A percentile compares a stretch with the other conserved stretches of the same genome.
These are phyloP conservation scores for Platysteira castanea DNA, from an alignment of 2,113 vertebrate species.

Conservation along the genomic window DNA sequence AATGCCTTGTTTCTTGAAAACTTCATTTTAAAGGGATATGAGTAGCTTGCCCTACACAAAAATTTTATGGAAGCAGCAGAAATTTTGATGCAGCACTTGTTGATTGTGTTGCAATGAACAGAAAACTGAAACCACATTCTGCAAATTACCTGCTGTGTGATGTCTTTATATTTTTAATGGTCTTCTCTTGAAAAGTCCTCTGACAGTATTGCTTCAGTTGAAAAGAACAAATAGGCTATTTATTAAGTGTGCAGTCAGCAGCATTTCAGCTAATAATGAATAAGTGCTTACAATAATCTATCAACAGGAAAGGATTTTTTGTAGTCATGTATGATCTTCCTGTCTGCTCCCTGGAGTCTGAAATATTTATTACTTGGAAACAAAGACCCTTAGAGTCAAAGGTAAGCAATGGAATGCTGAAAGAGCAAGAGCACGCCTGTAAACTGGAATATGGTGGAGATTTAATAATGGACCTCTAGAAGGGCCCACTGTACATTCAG, in stretches of 20 bases:
- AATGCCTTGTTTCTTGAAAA: not conserved
- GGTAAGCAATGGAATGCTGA: constrained; percentile 41
- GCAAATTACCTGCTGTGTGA: constrained; percentile 19
- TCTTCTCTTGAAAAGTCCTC: constrained; percentile 31
- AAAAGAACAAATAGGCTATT: constrained; percentile 62
- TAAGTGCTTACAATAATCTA: constrained; percentile 64
- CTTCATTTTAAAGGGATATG: not conserved
- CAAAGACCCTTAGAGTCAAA: constrained; percentile 72
- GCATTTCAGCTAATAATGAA: constrained; percentile 58
- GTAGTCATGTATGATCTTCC: constrained; percentile 65
- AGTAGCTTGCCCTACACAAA: not conserved
- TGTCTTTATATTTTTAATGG: constrained; percentile 35
- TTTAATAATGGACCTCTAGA: not conserved
- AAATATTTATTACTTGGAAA: constrained; percentile 71
- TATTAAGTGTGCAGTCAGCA: constrained; percentile 60
- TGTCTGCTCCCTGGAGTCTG: constrained; percentile 38
- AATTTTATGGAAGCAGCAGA: not conserved
- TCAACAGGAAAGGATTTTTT: constrained; percentile 52
- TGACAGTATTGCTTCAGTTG: constrained; percentile 39
- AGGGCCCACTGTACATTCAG: not conserved
- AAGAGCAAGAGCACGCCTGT: not conserved
- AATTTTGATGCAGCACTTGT: constrained; percentile 36
- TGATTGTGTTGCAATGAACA: constrained; percentile 21
- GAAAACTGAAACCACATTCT: constrained; percentile 33
- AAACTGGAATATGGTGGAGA: not conserved